These are phyloP conservation scores for Amniataba percoides DNA, from an alignment of 2,797 vertebrate genomes.

Conservation along the genomic window DNA sequence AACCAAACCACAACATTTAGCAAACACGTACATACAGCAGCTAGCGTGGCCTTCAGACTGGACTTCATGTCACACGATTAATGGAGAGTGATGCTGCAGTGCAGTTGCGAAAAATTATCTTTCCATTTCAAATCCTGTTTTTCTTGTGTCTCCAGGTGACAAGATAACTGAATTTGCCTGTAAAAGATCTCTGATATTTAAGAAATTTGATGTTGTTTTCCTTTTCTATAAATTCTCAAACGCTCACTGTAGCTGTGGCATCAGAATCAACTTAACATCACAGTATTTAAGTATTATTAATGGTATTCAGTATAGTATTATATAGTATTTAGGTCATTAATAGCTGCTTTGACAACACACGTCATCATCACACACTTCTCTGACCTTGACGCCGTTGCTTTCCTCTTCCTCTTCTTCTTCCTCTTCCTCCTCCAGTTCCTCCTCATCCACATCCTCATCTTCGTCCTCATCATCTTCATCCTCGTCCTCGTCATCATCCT, in stretches of 20 bases:
- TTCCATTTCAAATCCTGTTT: no score
- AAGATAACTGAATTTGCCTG: neutral
- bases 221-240: neutral
- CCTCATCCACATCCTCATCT: slow-evolving; percentile 81
- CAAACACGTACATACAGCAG: neutral
- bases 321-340: neutral
- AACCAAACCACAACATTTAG: neutral
- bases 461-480: slow-evolving; percentile 83
- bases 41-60: neutral
- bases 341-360: neutral
- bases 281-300: no score
- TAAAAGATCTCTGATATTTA: neutral
- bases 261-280: neutral
- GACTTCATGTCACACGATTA: neutral
- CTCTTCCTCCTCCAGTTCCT: slow-evolving; percentile 76
- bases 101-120: no score
- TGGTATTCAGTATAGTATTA: no score
- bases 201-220: neutral
- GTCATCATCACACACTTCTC: neutral
- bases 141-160: no score
- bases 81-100: neutral
- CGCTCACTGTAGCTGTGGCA: no score
- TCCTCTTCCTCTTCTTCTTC: slow-evolving; percentile 82
- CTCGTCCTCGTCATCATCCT: slow-evolving; percentile 80
- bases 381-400: slow-evolving; percentile 62